Evolutionary conservation across 2,113 vertebrate species (phyloP), one percentile per base, ranked within the genome.

Genomic region (Brachyistius frenatus): DNA sequence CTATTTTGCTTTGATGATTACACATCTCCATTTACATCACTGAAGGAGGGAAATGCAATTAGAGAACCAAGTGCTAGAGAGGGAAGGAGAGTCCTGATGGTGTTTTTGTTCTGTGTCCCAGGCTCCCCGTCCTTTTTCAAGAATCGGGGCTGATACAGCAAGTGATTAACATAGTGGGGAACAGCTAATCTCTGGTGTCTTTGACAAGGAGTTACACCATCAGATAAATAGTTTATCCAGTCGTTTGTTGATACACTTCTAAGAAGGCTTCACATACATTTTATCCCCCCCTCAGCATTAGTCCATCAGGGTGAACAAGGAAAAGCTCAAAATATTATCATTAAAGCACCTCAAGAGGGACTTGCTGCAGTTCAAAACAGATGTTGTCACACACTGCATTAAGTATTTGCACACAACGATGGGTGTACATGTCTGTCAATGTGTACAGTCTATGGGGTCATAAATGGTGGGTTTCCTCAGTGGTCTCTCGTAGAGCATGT

Each of bases 1-100:
- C 73, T 88, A 61, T 87, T 92, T 90, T 85, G 84, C 93, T 92
- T 94, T 94, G 92, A 92, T 92, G 90, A 90, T 92, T 90, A 81
- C 76, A 82, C 81, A 88, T 89, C 86, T 84, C 82, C 71, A 92
- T 93, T 91, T 89, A 86, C 86, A 88, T 89, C 81, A 88, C 47
- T 88, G 82, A 89, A 84, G 88, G 86, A 88, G 86, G 83, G 80
- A 85, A 85, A 88, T 80, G 83, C 87, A 92, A 93, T 93, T 90
- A 91, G 80, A 85, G 44, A 77, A 73, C 68, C 78, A 73, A 84
- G 80, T 78, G 76, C 46, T 50, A 55, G 44, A 47, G 73, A 82
- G 78, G 82, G 72, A 52, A 71, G 61, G 56, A 67, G 82, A 70
- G 72, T 73, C 69, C 58, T 83, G 77, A 72, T 84, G 70, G 41